These are phyloP conservation scores for Tachina lurida DNA, from an alignment of 2,888 invertebrate genomes.

Conservation along the genomic window DNA sequence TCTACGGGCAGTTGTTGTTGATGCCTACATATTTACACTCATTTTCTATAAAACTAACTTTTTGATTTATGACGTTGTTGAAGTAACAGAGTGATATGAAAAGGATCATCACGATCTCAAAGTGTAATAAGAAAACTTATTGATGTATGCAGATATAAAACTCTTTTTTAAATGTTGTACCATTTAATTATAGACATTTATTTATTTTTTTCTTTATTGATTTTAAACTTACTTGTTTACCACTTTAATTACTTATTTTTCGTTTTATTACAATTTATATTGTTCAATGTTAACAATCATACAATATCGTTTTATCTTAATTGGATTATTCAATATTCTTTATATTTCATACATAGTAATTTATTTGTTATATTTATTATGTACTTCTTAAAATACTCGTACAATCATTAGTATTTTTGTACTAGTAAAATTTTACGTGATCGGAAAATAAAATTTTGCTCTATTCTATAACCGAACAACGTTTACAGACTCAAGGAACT, in stretches of 20 bases:
- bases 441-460: slow-evolving; percentile 16
- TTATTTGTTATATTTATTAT: slow-evolving; percentile 41
- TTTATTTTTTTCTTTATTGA: slow-evolving; percentile 61
- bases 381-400: slow-evolving; percentile 33
- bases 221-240: slow-evolving; percentile 36
- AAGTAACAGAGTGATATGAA: too few relatives aligned
- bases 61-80: too few relatives aligned
- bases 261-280: slow-evolving; percentile 42
- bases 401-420: slow-evolving; percentile 28
- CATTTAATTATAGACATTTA: slow-evolving; percentile 70
- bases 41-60: too few relatives aligned
- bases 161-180: slow-evolving; percentile 24
- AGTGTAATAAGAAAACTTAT: too few relatives aligned
- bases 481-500: slow-evolving; percentile 1
- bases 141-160: slow-evolving; percentile 5
- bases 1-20: too few relatives aligned
- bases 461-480: not conserved
- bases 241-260: slow-evolving; percentile 41
- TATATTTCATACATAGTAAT: slow-evolving; percentile 50
- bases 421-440: slow-evolving; percentile 10
- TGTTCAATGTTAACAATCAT: slow-evolving; percentile 62
- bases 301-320: slow-evolving; percentile 31
- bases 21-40: too few relatives aligned
- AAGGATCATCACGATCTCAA: too few relatives aligned
- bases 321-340: slow-evolving; percentile 30